phyloP scores from a whole-genome alignment of 2,797 vertebrate species.

The Percopsis omiscomaycus region DNA sequence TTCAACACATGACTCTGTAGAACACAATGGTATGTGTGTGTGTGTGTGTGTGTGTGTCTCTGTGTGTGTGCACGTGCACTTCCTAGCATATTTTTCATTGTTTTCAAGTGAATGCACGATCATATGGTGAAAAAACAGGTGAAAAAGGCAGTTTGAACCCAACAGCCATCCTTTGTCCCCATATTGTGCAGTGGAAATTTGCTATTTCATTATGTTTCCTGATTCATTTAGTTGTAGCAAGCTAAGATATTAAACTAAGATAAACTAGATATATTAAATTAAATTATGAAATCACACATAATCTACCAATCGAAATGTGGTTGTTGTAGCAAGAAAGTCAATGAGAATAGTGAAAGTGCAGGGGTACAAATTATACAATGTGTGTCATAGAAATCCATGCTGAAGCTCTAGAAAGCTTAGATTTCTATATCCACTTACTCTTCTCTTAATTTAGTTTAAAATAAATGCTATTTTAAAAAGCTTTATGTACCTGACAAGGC shows the following conservation, averaged over 20 bases:
- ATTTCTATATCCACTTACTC: too few species aligned
- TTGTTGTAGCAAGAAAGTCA: too few species aligned
- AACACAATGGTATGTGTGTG: conserved; percentile 5
- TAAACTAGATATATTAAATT: not conserved
- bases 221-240: not conserved
- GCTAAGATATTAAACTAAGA: not conserved
- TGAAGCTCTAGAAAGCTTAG: too few species aligned
- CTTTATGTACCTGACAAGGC: too few species aligned
- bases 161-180: too few species aligned
- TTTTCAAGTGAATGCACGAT: not conserved
- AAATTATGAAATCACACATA: not conserved
- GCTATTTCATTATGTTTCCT: not conserved
- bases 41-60: conserved; percentile 3
- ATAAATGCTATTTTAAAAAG: too few species aligned
- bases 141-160: too few species aligned
- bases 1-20: conserved; percentile 2
- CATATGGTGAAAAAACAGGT: too few species aligned
- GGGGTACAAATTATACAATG: too few species aligned
- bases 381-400: too few species aligned
- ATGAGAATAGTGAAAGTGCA: too few species aligned
- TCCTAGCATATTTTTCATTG: not conserved
- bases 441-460: too few species aligned
- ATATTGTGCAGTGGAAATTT: not conserved
- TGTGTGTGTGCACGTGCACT: not conserved
- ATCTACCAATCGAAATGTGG: not conserved